Conservation (phyloP, 2,797 vertebrate species). For the Oophaga sylvatica region DNA sequence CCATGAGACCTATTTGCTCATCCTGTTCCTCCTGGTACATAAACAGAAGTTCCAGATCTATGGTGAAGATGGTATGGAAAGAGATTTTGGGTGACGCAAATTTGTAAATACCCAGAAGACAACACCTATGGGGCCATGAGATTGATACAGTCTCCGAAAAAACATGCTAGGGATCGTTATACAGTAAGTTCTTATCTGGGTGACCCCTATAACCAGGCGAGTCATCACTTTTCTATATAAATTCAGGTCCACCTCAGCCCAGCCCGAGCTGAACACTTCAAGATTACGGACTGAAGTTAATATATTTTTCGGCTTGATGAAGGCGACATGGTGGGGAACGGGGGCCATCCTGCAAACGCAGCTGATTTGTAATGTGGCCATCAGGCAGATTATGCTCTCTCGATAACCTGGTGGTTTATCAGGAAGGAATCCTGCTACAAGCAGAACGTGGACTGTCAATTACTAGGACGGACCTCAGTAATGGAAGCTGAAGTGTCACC, state of each 20-base stretch:
- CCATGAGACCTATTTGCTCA: not conserved
- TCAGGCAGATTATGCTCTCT: slow-evolving; percentile 69
- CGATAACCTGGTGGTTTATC: slow-evolving; percentile 75
- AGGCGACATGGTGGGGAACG: slow-evolving; percentile 69
- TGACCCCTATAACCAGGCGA: not conserved
- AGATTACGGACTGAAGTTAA: slow-evolving; percentile 12
- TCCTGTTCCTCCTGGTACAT: not conserved
- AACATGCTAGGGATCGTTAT: not conserved
- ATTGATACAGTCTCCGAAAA: not conserved
- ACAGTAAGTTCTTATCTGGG: not conserved
- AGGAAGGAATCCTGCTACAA: slow-evolving; percentile 67
- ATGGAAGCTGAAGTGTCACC: slow-evolving; percentile 5
- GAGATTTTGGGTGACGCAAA: not conserved
- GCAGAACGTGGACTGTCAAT: slow-evolving; percentile 68
- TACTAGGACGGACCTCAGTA: slow-evolving; percentile 55
- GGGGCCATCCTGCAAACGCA: slow-evolving; percentile 71
- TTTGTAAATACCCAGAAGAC: not conserved
- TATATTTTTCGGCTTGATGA: slow-evolving; percentile 57
- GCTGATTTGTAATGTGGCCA: slow-evolving; percentile 70
- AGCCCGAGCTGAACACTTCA: not conserved
- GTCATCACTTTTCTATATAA: slow-evolving; percentile 3
- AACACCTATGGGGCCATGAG: not conserved
- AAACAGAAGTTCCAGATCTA: not conserved
- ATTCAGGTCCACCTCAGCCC: not conserved
- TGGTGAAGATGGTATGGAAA: not conserved